These are phyloP conservation scores for Phortica variegata DNA, from an alignment of 1,140 invertebrate species.

Conservation along the genomic window DNA sequence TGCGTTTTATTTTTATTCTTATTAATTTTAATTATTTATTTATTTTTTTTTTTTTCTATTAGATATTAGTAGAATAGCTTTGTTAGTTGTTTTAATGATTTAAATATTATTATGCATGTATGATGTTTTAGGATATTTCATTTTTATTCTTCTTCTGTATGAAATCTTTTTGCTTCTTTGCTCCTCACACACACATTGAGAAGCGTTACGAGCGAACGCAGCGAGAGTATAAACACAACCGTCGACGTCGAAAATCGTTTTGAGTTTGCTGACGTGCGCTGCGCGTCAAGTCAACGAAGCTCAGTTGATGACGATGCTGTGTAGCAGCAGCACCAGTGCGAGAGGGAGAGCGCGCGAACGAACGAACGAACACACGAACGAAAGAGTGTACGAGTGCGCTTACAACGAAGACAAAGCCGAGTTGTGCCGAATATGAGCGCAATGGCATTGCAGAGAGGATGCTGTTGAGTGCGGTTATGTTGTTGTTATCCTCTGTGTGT, in stretches of 20 bases:
- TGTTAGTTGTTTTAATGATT: no score
- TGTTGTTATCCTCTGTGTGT: no score
- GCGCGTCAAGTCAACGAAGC: constrained; percentile 3
- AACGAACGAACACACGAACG: not conserved
- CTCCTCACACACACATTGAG: constrained; percentile 14
- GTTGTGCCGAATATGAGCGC: no score
- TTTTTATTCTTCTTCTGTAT: constrained; percentile 11
- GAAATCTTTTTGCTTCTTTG: constrained; percentile 35
- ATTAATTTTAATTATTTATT: not conserved
- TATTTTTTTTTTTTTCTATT: constrained; percentile 1
- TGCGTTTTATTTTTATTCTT: not conserved
- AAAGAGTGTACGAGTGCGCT: no score
- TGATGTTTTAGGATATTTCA: constrained; percentile 12
- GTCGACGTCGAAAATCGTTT: constrained; percentile 55
- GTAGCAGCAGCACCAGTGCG: no score
- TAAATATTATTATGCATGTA: no score
- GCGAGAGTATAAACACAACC: constrained; percentile 41
- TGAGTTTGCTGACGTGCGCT: constrained; percentile 33
- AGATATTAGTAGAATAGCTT: no score
- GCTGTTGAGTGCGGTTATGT: no score
- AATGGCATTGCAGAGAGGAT: no score
- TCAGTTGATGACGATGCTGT: constrained; percentile 5
- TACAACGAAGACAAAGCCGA: no score
- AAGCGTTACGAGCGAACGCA: constrained; percentile 32
- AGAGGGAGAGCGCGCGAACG: not conserved